phyloP scores from a whole-genome alignment of 2,797 vertebrate species.

The Sebastes diploproa region DNA sequence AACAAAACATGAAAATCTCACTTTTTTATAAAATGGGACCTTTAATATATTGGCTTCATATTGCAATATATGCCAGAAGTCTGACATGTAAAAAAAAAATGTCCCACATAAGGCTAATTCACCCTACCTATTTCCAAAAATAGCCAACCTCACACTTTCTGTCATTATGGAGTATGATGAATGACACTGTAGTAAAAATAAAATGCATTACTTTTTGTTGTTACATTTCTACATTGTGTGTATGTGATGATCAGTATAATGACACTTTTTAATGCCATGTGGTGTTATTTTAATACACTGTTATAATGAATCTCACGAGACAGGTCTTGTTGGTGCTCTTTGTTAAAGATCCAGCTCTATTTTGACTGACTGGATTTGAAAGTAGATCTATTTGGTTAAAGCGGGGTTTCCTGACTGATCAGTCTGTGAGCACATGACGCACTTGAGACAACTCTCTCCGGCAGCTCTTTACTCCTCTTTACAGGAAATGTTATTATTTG shows the following conservation, averaged over 20 bases:
- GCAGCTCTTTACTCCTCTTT: not conserved
- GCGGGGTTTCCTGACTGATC: not conserved
- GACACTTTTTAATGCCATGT: not conserved
- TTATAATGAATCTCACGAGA: not conserved
- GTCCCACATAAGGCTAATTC: too few species aligned
- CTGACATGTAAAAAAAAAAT: too few species aligned
- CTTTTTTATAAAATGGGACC: too few species aligned
- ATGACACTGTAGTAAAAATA: not conserved
- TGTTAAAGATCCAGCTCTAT: not conserved
- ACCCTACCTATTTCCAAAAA: not conserved
- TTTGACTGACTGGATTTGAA: not conserved
- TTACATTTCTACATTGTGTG: too few species aligned
- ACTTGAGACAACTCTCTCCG: not conserved
- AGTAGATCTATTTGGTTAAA: too few species aligned
- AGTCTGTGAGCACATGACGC: not conserved
- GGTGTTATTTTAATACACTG: not conserved
- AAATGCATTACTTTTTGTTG: too few species aligned
- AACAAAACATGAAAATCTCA: too few species aligned
- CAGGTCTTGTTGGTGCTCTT: not conserved
- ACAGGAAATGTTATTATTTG: not conserved
- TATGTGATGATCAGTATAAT: not conserved
- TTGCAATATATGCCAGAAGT: too few species aligned
- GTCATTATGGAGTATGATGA: not conserved
- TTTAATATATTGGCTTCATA: too few species aligned
- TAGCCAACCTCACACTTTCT: not conserved